Evolutionary conservation across 1,140 invertebrate species (phyloP).

Genomic region (Drosophila pachea): DNA sequence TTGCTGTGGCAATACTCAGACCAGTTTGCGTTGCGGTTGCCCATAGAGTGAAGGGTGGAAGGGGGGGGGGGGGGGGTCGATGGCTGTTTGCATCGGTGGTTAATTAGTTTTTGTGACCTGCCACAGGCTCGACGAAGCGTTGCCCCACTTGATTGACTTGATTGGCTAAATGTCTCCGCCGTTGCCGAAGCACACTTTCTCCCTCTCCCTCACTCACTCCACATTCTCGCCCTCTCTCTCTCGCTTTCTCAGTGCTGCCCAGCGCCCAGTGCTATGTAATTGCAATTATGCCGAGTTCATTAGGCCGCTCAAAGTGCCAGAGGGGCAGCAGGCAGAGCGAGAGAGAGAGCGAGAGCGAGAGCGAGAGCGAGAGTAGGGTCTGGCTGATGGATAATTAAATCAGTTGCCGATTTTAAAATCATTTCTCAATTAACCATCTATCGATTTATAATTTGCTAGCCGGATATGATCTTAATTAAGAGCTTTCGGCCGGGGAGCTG

Average conservation of each 20-base stretch:
- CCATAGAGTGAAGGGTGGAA: not conserved
- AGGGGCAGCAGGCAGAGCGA: not conserved
- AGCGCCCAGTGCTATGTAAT: slow-evolving; percentile 50
- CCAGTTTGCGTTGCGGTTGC: slow-evolving; percentile 24
- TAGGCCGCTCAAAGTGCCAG: slow-evolving; percentile 38
- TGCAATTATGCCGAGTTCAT: slow-evolving; percentile 72
- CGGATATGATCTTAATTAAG: not conserved
- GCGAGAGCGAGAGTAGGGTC: slow-evolving; percentile 8
- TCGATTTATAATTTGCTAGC: not conserved
- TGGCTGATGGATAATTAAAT: slow-evolving; percentile 20
- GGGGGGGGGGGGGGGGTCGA: not conserved
- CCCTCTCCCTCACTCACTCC: slow-evolving; percentile 7
- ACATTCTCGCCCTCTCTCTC: not conserved
- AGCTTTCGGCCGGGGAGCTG: not conserved
- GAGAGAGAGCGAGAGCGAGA: slow-evolving; percentile 5
- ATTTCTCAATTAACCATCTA: slow-evolving; percentile 15
- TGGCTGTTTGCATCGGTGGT: slow-evolving; percentile 45
- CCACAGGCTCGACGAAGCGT: slow-evolving; percentile 48
- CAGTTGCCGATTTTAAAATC: slow-evolving; percentile 20
- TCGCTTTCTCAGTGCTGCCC: not conserved
- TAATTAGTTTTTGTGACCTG: slow-evolving; percentile 72
- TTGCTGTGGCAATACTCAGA: slow-evolving; percentile 48
- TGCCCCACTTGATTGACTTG: slow-evolving; percentile 60
- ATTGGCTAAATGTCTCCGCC: slow-evolving; percentile 45
- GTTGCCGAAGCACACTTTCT: not conserved